Evolutionary conservation across 1,140 invertebrate genomes (phyloP).

Genomic region (Eciton burchellii): DNA sequence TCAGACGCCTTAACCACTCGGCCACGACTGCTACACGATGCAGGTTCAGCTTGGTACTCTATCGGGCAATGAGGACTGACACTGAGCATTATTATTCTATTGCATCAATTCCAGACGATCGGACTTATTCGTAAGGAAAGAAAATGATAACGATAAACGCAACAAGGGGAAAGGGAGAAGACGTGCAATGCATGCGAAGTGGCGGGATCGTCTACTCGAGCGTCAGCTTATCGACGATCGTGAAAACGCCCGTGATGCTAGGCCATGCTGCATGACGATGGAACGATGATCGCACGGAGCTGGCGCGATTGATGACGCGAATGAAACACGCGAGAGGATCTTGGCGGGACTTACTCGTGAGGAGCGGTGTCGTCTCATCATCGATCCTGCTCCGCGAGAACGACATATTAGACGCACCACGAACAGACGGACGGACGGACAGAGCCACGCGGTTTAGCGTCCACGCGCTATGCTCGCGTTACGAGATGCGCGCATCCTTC

Average conservation of each 20-base stretch:
- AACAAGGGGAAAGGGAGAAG: too few relatives aligned
- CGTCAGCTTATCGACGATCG: not conserved
- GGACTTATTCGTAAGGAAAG: too few relatives aligned
- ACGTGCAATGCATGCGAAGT: too few relatives aligned
- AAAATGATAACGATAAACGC: too few relatives aligned
- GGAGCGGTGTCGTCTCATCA: slow-evolving; percentile 65
- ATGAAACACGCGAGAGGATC: not conserved
- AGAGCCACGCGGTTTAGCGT: not conserved
- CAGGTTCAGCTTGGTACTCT: not conserved
- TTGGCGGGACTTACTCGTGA: slow-evolving; percentile 65
- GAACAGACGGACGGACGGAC: not conserved
- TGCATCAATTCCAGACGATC: too few relatives aligned
- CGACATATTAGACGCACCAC: slow-evolving; percentile 39
- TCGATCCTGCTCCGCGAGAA: not conserved
- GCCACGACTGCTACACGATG: slow-evolving; percentile 79
- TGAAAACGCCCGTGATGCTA: not conserved
- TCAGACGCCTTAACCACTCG: slow-evolving; percentile 88
- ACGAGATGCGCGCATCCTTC: not conserved
- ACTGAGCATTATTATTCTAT: too few relatives aligned
- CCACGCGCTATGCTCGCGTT: not conserved
- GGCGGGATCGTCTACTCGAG: too few relatives aligned
- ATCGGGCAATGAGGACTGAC: too few relatives aligned
- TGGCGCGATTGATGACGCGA: not conserved
- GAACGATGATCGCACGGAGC: not conserved
- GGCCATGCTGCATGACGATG: not conserved